phyloP scores from a whole-genome alignment of 2,113 vertebrate species.

The Vombatus ursinus region DNA sequence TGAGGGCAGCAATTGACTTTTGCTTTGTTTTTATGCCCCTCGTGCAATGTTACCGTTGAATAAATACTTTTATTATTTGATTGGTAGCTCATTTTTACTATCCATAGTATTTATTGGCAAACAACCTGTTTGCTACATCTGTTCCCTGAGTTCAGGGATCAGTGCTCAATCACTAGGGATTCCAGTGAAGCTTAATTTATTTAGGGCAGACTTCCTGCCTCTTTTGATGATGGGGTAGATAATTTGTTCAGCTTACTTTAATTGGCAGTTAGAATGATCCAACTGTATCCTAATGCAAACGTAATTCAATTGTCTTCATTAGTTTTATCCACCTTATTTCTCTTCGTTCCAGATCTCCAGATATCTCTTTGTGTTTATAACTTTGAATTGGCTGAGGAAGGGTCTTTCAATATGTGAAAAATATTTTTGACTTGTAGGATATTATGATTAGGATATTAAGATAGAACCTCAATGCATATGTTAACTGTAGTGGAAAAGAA shows the following conservation, averaged over 20 bases:
- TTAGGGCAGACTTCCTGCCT: neutral
- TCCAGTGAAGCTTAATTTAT: neutral
- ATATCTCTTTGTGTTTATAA: neutral
- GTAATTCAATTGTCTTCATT: neutral
- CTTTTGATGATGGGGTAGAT: neutral
- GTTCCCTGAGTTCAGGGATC: neutral
- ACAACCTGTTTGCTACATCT: neutral
- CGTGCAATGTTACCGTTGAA: neutral
- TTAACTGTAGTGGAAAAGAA: neutral
- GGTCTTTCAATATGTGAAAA: neutral
- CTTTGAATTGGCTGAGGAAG: neutral
- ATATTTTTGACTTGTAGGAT: neutral
- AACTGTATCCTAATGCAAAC: neutral
- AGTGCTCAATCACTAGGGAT: neutral
- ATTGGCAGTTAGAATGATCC: neutral
- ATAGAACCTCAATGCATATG: neutral
- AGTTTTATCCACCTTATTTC: neutral
- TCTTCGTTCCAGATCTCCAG: neutral
- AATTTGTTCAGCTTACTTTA: neutral
- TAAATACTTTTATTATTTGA: neutral
- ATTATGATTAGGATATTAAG: neutral
- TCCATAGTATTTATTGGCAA: neutral
- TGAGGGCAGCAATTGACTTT: neutral
- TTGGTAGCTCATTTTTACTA: neutral
- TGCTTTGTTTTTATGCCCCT: neutral